phyloP scores from a whole-genome alignment of 2,888 invertebrate genomes.

The Hyposoter didymator region DNA sequence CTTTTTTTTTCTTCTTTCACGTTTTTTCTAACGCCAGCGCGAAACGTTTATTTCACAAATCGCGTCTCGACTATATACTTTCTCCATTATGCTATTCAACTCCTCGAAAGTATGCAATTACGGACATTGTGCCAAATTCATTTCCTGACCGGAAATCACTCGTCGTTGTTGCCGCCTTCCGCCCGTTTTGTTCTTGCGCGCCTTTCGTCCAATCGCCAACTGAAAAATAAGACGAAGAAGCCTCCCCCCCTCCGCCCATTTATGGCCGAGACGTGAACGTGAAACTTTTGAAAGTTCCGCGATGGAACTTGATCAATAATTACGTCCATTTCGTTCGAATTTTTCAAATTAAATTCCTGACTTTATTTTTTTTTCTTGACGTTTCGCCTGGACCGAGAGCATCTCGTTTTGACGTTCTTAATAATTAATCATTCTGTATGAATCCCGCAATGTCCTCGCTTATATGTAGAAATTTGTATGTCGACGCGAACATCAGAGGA shows the following conservation, averaged over 20 bases:
- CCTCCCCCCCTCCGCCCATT: too few relatives aligned
- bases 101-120: slow-evolving; percentile 22
- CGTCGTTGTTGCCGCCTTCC: background rate
- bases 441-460: background rate
- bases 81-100: slow-evolving; percentile 55
- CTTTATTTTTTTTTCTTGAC: background rate
- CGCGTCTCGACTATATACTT: slow-evolving; percentile 32
- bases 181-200: background rate
- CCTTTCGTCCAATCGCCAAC: background rate
- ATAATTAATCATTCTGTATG: background rate
- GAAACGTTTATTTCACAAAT: slow-evolving; percentile 48
- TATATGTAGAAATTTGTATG: background rate
- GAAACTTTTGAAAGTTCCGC: background rate
- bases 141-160: slow-evolving; percentile 17
- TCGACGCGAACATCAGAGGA: background rate
- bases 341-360: background rate
- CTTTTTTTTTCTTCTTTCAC: slow-evolving; percentile 16
- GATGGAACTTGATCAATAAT: background rate
- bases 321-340: background rate
- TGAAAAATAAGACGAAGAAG: background rate
- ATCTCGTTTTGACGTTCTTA: background rate
- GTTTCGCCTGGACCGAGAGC: background rate
- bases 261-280: background rate
- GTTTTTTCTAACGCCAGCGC: slow-evolving; percentile 8
- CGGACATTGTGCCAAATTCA: slow-evolving; percentile 25